Conservation (phyloP, 2,888 invertebrate species). For the Agrochola litura region DNA sequence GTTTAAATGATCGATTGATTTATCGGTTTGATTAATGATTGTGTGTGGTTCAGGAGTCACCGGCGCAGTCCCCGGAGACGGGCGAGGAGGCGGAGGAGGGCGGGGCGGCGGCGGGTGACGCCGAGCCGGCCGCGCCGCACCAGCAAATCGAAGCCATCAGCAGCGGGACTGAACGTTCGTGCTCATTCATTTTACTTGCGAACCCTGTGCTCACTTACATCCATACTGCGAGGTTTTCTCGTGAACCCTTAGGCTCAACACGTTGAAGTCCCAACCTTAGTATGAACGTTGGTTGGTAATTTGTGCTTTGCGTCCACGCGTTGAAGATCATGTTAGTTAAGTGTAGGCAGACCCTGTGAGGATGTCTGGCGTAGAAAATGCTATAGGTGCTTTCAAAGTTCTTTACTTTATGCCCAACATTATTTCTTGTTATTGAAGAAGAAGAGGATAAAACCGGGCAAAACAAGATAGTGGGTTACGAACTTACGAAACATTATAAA, state of each 20-base stretch:
- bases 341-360: background rate
- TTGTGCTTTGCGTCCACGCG: background rate
- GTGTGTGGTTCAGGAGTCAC: slow-evolving; percentile 87
- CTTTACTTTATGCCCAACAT: background rate
- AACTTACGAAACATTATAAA: background rate
- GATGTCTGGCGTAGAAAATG: background rate
- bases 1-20: background rate
- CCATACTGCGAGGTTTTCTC: background rate
- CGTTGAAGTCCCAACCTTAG: background rate
- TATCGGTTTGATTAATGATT: background rate
- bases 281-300: background rate
- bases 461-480: background rate
- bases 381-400: background rate
- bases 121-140: slow-evolving; percentile 80
- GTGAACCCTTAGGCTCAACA: background rate
- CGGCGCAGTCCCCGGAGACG: slow-evolving; percentile 88
- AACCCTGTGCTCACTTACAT: background rate
- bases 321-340: background rate
- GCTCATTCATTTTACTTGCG: slow-evolving; percentile 1
- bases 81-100: slow-evolving; percentile 78
- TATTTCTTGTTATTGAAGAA: background rate
- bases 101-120: slow-evolving; percentile 70
- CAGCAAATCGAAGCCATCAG: slow-evolving; percentile 93
- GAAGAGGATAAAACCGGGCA: background rate
- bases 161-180: slow-evolving; percentile 92